Conservation (phyloP, 1,140 invertebrate genomes). For the Pinna nobilis region DNA sequence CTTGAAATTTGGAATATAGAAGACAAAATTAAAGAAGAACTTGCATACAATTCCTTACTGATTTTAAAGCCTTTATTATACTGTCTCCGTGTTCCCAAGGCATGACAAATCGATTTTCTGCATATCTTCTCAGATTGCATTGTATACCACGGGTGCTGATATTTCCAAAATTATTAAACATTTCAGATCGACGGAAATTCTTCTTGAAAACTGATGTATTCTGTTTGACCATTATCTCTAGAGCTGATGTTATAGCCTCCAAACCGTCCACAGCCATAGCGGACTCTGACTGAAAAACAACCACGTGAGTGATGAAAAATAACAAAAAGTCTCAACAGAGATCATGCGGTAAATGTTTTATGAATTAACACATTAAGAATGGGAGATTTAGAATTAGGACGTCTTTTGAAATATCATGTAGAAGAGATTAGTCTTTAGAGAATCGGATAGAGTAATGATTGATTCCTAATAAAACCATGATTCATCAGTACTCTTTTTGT, state of each 20-base stretch:
- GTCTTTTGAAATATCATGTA: no score
- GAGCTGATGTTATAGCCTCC: conserved; percentile 54
- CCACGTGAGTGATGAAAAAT: no score
- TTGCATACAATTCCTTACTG: conserved; percentile 45
- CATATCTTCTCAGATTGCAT: conserved; percentile 47
- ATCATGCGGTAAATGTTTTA: no score
- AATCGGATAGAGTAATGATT: no score
- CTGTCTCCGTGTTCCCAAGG: conserved; percentile 69
- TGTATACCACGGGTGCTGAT: conserved; percentile 66
- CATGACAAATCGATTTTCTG: conserved; percentile 35
- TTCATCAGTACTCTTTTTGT: no score
- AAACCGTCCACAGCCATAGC: conserved; percentile 68
- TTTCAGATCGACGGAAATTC: conserved; percentile 63
- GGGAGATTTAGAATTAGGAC: no score
- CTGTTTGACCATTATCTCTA: conserved; percentile 57
- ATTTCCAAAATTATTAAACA: conserved; percentile 61
- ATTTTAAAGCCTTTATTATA: conserved; percentile 60
- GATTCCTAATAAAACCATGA: no score
- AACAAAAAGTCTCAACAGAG: no score
- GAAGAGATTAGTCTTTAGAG: no score
- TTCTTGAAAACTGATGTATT: conserved; percentile 59
- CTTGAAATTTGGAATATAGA: no score
- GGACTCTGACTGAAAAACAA: conserved; percentile 45
- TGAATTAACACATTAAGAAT: no score
- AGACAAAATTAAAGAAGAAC: not conserved